phyloP scores from a whole-genome alignment of 2,113 vertebrate genomes.

The Laterallus jamaicensis region DNA sequence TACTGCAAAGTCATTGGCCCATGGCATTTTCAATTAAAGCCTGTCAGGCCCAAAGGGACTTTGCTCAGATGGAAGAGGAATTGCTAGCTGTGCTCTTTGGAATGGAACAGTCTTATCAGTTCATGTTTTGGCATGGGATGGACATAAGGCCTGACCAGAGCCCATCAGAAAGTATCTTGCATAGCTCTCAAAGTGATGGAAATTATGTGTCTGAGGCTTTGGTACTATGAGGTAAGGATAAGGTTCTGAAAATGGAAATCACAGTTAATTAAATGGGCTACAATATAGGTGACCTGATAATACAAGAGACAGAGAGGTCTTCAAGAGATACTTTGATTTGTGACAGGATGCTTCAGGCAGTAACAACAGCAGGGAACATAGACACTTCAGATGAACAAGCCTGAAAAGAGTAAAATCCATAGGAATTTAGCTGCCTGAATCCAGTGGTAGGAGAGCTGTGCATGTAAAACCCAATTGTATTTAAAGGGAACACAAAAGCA shows the following conservation, averaged over 20 bases:
- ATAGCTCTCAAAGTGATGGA: not conserved
- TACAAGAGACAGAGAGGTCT: not conserved
- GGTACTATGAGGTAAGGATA: not conserved
- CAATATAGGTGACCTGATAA: not conserved
- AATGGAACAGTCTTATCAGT: not conserved
- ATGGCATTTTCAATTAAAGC: slow-evolving; percentile 56
- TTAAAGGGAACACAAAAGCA: not conserved
- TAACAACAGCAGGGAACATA: not conserved
- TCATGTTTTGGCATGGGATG: not conserved
- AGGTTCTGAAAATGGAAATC: not conserved
- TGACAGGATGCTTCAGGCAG: not conserved
- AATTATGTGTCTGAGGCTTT: not conserved
- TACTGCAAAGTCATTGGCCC: slow-evolving; percentile 44
- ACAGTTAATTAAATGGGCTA: not conserved
- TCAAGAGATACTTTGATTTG: not conserved
- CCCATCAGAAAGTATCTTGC: not conserved
- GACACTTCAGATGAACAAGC: not conserved
- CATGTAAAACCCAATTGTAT: not conserved
- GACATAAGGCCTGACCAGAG: not conserved
- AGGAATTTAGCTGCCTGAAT: not conserved
- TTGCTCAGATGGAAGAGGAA: slow-evolving; percentile 16
- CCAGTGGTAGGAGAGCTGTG: not conserved
- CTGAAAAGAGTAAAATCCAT: not conserved
- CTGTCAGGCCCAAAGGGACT: not conserved
- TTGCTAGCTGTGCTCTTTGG: not conserved